Evolutionary conservation across 2,113 vertebrate species (phyloP).

Genomic region (Barnardius zonarius): DNA sequence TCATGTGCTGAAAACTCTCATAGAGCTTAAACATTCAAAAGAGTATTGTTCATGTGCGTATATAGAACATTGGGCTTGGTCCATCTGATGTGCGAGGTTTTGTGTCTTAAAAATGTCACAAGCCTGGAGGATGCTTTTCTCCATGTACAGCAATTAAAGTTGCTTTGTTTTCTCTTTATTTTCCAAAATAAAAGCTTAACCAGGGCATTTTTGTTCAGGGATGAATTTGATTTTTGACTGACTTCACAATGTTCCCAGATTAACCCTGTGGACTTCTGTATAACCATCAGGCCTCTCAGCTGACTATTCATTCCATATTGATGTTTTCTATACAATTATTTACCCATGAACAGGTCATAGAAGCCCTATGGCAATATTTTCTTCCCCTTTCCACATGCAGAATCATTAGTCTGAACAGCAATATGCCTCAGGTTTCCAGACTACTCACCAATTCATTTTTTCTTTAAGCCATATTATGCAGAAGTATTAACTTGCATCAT

Average conservation of each 20-base stretch:
- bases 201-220: not conserved
- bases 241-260: not conserved
- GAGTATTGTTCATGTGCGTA: not conserved
- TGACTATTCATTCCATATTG: conserved; percentile 38
- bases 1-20: not conserved
- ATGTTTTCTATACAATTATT: conserved; percentile 43
- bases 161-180: not conserved
- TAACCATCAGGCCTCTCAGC: not conserved
- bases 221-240: conserved; percentile 8
- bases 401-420: conserved; percentile 37
- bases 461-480: not conserved
- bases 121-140: not conserved
- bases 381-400: not conserved
- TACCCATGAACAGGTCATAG: conserved; percentile 15
- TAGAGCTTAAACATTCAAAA: not conserved
- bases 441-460: conserved; percentile 19
- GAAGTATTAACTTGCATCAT: not conserved
- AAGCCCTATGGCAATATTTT: conserved; percentile 1
- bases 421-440: not conserved
- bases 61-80: not conserved
- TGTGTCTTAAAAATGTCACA: not conserved
- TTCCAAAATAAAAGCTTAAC: not conserved
- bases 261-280: not conserved
- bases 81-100: not conserved
- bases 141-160: not conserved